Base-by-base conservation (phyloP, 2,888 invertebrate species). In the Brenthis hecate region DNA sequence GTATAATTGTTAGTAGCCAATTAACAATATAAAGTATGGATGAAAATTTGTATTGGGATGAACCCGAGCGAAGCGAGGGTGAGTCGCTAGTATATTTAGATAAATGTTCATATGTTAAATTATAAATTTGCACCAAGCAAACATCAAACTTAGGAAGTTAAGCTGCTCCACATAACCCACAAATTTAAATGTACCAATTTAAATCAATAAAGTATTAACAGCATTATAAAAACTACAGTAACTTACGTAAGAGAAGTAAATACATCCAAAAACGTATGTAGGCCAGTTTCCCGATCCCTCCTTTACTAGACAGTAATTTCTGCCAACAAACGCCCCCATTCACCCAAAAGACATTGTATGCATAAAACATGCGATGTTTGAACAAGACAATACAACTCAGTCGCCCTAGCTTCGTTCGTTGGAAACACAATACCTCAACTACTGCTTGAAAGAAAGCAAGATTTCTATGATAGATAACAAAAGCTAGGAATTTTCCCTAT, bases 361-460 rank as follows among this genome's bases (percentile, higher is more conserved):
- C 88, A 89, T 88, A 89, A 89, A 83, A 83, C 83, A 89, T 87
- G 80, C 79, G 75, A 72, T 84, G 83, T 85, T 88, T 86, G 85
- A 74, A 77, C 76, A 77, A 84, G 84, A 89, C 86, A 87, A 86
- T 81, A 78, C 77, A 79, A 76, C 77, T 79, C 83, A 84, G 85
- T 84, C 83, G 82, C 84, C 84, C 84, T 81, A 85, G 80, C 82
- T 79, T 74, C 78, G 80, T 80, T 79, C 66, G 73, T 73, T 72
- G 73, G 72, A 75, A 72, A 72, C 71, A 71, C 72, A 75, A 72
- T 75, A 72, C 72, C 62, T 61, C 71, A 68, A 71, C 72, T 73
- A 73, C 75, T 70, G 73, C 75, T 69, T 61, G 54, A 66, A 68
- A 68, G 63, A 64, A 58, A 58, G 68, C 66, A 43, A 43, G 11